Base-by-base conservation (phyloP, 2,888 invertebrate genomes). In the Atethmia centrago region DNA sequence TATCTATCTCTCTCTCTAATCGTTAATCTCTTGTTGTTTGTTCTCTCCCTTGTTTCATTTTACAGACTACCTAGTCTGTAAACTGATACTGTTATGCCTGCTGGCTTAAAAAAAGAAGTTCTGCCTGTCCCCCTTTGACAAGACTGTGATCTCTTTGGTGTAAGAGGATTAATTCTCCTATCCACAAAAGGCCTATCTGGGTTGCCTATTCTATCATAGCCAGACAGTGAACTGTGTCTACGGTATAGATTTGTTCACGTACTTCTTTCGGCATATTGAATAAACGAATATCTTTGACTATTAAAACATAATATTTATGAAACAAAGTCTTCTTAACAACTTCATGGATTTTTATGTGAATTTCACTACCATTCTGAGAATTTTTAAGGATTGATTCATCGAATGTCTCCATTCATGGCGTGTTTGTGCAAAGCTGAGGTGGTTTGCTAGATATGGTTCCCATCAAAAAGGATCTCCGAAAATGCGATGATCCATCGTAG, bases 401-500 rank as follows among this genome's bases (percentile, higher is more conserved):
- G 8, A 49, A 49, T 21, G 14, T 14, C 47, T 14, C 28, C 14
- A 47, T 47, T 47, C 21, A 28, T 49, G 9, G 4, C 12, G n/a
- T 19, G 10, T 45, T 42, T 42, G 1, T 28, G 45, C 3, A 31
- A 42, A 49, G 0, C 19, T 8, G 25, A 2, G 0, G 14, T 14
- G 7, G 25, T 12, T 31, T 42, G 21, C 25, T 9, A 47, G 40
- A 58, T 2, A 40, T 14, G 79, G 72, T 72, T 74, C 58, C 7
- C 14, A 70, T 58, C 5, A n/a, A 25, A 31, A 70, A 53, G 74
- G 89, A 82, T 82, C 88, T 81, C 88, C 75, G 80, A 81, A 70
- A 68, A 62, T 68, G 45, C 64, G 82, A 85, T 85, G 87, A 85
- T 86, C 82, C 82, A 85, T 84, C 83, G 72, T 80, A 84, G 79